phyloP scores from a whole-genome alignment of 2,113 vertebrate genomes.

The Brachyhypopomus gauderio region DNA sequence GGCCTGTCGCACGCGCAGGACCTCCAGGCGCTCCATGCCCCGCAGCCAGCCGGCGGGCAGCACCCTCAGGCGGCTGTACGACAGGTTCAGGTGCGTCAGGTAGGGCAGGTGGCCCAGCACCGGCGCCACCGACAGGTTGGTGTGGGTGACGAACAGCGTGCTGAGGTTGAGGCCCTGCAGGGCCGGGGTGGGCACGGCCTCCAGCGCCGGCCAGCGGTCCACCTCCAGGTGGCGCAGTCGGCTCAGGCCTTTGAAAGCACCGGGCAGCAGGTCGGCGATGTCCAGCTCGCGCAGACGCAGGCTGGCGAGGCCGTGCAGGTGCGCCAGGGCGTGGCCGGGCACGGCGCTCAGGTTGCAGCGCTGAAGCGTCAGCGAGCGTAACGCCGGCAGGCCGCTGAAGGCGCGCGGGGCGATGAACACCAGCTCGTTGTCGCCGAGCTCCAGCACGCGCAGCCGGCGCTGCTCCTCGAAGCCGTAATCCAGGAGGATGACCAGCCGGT shows the following conservation, averaged over 20 bases:
- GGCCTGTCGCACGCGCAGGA: constrained; percentile 87
- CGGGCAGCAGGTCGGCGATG: constrained; percentile 78
- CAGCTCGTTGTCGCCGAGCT: constrained; percentile 94
- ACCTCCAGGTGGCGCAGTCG: constrained; percentile 88
- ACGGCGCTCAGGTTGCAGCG: constrained; percentile 92
- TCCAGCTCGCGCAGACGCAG: constrained; percentile 73
- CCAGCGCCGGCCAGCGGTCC: constrained; percentile 90
- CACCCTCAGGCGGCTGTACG: constrained; percentile 87
- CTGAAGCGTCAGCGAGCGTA: constrained; percentile 89
- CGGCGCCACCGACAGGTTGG: constrained; percentile 86
- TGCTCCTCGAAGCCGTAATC: constrained; percentile 98
- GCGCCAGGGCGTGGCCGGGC: constrained; percentile 72
- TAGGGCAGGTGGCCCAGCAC: constrained; percentile 89
- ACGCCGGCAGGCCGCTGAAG: constrained; percentile 89
- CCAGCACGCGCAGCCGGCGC: constrained; percentile 86
- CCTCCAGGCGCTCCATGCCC: constrained; percentile 86
- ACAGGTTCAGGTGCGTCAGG: constrained; percentile 93
- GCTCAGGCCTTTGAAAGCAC: constrained; percentile 89
- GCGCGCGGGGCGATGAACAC: constrained; percentile 95
- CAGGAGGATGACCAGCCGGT: constrained; percentile 94
- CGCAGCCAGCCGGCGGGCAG: constrained; percentile 90
- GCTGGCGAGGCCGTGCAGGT: constrained; percentile 70
- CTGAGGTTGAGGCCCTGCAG: constrained; percentile 95
- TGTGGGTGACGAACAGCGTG: constrained; percentile 89
- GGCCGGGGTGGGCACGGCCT: constrained; percentile 87